phyloP scores from a whole-genome alignment of 2,113 vertebrate genomes.

The Prochilodus magdalenae region DNA sequence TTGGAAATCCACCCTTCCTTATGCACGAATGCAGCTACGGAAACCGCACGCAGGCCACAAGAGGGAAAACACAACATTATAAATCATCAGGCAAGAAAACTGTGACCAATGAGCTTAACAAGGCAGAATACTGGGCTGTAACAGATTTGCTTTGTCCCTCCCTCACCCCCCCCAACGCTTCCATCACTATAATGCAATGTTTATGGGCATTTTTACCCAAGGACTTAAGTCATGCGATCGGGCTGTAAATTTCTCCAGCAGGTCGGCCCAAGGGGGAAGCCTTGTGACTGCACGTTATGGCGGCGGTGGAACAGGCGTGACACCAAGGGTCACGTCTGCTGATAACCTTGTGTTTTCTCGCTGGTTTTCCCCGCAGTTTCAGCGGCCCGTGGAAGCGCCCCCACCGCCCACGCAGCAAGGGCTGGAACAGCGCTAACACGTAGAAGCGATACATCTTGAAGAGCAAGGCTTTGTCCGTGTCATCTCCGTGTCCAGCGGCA shows the following conservation, averaged over 20 bases:
- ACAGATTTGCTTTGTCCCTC: conserved; percentile 53
- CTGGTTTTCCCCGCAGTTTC: conserved; percentile 54
- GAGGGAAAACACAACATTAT: conserved; percentile 43
- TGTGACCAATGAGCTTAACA: conserved; percentile 71
- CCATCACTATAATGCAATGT: conserved; percentile 64
- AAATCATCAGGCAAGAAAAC: conserved; percentile 56
- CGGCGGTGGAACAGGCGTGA: conserved; percentile 59
- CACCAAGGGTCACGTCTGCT: conserved; percentile 65
- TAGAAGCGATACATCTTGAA: conserved; percentile 53
- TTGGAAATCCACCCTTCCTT: not conserved
- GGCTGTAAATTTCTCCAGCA: conserved; percentile 70
- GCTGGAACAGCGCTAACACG: conserved; percentile 28
- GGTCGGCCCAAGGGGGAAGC: conserved; percentile 57
- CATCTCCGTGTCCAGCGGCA: conserved; percentile 34
- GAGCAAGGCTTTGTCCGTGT: conserved; percentile 20
- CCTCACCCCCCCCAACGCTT: conserved; percentile 17
- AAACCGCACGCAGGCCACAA: conserved; percentile 41
- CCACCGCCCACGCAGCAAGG: conserved; percentile 32
- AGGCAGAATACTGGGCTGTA: conserved; percentile 56
- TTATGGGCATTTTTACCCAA: conserved; percentile 69
- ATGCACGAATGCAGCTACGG: conserved; percentile 18
- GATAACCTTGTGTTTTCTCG: conserved; percentile 70
- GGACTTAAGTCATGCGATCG: conserved; percentile 68
- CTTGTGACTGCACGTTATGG: conserved; percentile 64
- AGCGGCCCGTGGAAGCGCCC: conserved; percentile 50